Evolutionary conservation across 2,113 vertebrate species (phyloP), one percentile per base, ranked within the genome.

Genomic region (Hemicordylus capensis): DNA sequence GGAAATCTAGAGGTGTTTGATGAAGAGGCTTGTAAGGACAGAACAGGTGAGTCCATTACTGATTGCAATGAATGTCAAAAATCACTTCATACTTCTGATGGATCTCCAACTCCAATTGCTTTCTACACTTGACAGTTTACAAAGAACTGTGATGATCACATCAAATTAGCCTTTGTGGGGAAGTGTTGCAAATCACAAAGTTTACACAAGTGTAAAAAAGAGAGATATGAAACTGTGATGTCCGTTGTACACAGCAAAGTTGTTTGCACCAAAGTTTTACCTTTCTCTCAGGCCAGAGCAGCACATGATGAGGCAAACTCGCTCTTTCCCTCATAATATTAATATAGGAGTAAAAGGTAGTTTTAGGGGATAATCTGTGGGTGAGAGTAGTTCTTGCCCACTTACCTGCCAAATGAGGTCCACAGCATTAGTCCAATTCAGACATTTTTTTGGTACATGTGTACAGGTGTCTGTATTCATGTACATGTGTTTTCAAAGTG

Each of bases 1-100:
- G 44, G 81, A 85, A 91, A 87, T 19, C 79, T 69, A 89, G 78
- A 80, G 10, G 51, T 61, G 24, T 61, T 39, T 63, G 39, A 78
- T 59, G 76, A 76, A 77, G 76, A 61, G 7, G 37, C 12, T 74
- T 22, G 34, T 82, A 69, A 81, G 48, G 31, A 66, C 80, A 59
- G 39, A 73, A 31, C 66, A 85, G 48, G 76, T 1, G 63, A 88
- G 9, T 61, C 24, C 6, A 24, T 42, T 84, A 26, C 15, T 87
- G 84, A 59, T 82, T 61, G 59, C 4, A 89, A 87, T 85, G 83
- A 81, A 66, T 78, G 22, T 77, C 61, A 59, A 89, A 89, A 84
- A 88, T 56, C 3, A 72, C 44, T 76, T 90, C 63, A 87, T 80
- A 56, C 80, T 80, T 22, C 4, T 44, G 42, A 6, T 48, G 39